A percentile compares a stretch with the other conserved stretches of the same genome.
Conservation (phyloP, 2,888 invertebrate genomes). For the Koerneria pararmatus region DNA sequence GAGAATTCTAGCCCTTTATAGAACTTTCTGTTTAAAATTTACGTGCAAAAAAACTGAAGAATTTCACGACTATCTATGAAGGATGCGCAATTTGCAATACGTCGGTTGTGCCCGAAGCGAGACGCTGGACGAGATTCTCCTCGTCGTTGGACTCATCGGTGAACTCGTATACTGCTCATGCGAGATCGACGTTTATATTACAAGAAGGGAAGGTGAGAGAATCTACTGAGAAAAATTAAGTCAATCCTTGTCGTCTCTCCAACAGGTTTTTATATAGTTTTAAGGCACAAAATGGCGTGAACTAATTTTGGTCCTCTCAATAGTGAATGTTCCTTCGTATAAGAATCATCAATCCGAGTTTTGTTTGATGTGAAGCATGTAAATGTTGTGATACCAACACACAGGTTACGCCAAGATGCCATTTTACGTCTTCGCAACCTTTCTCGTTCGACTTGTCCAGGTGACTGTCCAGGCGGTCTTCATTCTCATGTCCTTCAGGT, state of each 20-base stretch:
- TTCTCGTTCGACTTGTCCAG: slow-evolving; percentile 48
- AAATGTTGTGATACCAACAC: too few species aligned
- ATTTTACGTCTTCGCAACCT: slow-evolving; percentile 46
- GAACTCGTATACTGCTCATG: slow-evolving; percentile 47
- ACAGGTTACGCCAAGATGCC: slow-evolving; percentile 24
- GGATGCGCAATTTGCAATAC: slow-evolving; percentile 52
- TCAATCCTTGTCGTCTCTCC: too few species aligned
- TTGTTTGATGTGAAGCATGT: too few species aligned
- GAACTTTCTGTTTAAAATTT: too few species aligned
- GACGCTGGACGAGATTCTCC: slow-evolving; percentile 54
- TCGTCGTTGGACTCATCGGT: slow-evolving; percentile 53
- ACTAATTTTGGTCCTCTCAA: too few species aligned
- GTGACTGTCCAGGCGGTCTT: slow-evolving; percentile 56
- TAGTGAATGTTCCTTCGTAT: too few species aligned
- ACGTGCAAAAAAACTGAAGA: slow-evolving; percentile 1
- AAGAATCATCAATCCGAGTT: too few species aligned
- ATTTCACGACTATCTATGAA: slow-evolving; percentile 11
- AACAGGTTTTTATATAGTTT: too few species aligned
- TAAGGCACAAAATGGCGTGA: too few species aligned
- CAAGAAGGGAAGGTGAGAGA: slow-evolving; percentile 15
- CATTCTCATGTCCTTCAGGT: slow-evolving; percentile 47
- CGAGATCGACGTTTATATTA: slow-evolving; percentile 21
- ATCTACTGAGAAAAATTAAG: not conserved
- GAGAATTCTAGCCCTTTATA: too few species aligned
- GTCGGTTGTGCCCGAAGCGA: slow-evolving; percentile 47